These are phyloP conservation scores for Anolis sagrei DNA, from an alignment of 2,113 vertebrate species.

Conservation along the genomic window DNA sequence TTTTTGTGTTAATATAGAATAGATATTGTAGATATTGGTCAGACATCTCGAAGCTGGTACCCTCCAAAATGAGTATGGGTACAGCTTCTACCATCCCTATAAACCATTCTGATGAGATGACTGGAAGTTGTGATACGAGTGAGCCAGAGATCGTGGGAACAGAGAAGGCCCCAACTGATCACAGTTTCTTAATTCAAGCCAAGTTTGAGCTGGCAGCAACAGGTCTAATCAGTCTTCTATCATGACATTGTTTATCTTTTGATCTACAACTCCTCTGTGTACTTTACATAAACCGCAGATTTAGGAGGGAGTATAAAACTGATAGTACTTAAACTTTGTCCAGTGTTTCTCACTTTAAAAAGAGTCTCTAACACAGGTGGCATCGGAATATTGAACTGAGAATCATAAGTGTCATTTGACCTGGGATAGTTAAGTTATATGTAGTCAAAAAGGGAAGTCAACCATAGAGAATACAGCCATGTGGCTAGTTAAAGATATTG, in stretches of 20 bases:
- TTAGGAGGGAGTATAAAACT: neutral
- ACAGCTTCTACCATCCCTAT: neutral
- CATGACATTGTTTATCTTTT: neutral
- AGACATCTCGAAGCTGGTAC: neutral
- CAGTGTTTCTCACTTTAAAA: neutral
- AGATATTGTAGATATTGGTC: neutral
- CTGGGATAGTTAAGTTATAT: neutral
- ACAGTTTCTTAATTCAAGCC: neutral
- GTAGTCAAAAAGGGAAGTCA: neutral
- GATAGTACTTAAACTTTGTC: conserved; percentile 16
- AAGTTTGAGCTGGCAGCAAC: neutral
- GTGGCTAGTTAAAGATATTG: too few relatives aligned
- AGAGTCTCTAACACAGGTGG: neutral
- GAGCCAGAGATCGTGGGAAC: neutral
- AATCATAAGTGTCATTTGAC: neutral
- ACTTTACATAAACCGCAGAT: neutral
- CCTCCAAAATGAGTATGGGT: neutral
- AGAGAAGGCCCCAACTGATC: neutral
- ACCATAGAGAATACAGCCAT: neutral
- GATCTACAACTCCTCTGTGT: neutral
- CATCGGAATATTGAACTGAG: neutral
- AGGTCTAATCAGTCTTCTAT: neutral
- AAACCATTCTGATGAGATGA: neutral
- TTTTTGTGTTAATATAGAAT: neutral
- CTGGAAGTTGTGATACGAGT: neutral